These are phyloP conservation scores for Psilanteris sp. DNA, from an alignment of 1,140 invertebrate genomes.

Conservation along the genomic window DNA sequence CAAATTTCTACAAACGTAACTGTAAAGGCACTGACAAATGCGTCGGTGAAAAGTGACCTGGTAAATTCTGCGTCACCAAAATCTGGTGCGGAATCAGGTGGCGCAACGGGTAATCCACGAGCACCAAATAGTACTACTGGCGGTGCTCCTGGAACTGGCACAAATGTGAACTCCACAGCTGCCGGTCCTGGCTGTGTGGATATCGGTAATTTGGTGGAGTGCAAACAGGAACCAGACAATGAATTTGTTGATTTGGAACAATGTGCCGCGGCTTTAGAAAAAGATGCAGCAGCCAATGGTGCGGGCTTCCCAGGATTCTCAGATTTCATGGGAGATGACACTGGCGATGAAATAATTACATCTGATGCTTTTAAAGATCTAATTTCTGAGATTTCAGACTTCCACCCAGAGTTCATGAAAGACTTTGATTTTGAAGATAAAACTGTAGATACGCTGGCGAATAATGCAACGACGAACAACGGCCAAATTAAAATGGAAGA, in stretches of 20 bases:
- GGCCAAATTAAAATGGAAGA: slow-evolving; percentile 77
- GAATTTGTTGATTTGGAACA: slow-evolving; percentile 91
- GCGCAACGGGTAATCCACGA: slow-evolving; percentile 31
- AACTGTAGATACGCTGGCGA: slow-evolving; percentile 69
- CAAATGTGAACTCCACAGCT: slow-evolving; percentile 37
- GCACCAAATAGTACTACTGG: slow-evolving; percentile 48
- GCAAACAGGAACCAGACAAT: slow-evolving; percentile 91
- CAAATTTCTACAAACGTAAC: slow-evolving; percentile 96
- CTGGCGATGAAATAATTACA: slow-evolving; percentile 88
- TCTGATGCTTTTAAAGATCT: slow-evolving; percentile 93
- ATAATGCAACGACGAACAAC: slow-evolving; percentile 72
- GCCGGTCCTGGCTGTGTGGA: slow-evolving; percentile 75
- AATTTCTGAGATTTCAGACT: slow-evolving; percentile 91
- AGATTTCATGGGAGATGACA: slow-evolving; percentile 89
- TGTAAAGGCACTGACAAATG: slow-evolving; percentile 91
- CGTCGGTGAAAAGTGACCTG: slow-evolving; percentile 88
- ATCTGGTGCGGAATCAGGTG: slow-evolving; percentile 69
- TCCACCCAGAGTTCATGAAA: slow-evolving; percentile 90
- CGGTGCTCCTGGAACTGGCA: slow-evolving; percentile 26
- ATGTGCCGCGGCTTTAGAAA: slow-evolving; percentile 88
- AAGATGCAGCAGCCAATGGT: slow-evolving; percentile 86
- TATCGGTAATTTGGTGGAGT: slow-evolving; percentile 85
- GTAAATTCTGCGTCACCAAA: slow-evolving; percentile 79
- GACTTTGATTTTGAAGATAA: slow-evolving; percentile 89
- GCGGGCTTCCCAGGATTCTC: slow-evolving; percentile 87